Evolutionary conservation across 2,888 invertebrate species (phyloP), one percentile per base, ranked within the genome.

Genomic region (Macrosiphum euphorbiae): DNA sequence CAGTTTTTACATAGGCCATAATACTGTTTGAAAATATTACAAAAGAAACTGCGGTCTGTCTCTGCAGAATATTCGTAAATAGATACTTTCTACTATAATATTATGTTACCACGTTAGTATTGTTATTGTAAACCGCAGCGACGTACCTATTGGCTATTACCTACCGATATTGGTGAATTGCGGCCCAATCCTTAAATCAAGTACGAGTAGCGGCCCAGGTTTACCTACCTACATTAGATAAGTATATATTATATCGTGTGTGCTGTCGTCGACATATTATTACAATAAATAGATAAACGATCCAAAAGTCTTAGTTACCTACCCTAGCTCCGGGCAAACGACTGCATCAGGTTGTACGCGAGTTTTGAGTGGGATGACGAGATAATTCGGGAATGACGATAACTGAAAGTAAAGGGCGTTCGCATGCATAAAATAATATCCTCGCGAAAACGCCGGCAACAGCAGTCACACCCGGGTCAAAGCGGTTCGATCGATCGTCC

Each of bases 401-500:
- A 85, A 84, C 88, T 50, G 84, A 90, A 85, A 93, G 85, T 90
- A 90, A 85, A 94, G 93, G 90, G 93, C 93, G 93, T 94, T 90
- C 92, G 52, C 90, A 61, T 90, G 84, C 85, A 94, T 90, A 93
- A 93, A 93, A 94, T 90, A 90, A 90, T 90, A 94, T 86, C 86
- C 58, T 90, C 90, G 55, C n/a, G 84, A 92, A 88, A 92, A 92
- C 44, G 47, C 58, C 86, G 52, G 55, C 88, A 86, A 52, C 93
- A 61, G 90, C 90, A 90, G 93, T 94, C 93, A 58, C 93, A 90
- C 93, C 90, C 93, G 90, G 93, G 93, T 93, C 93, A 93, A 93
- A 93, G 90, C 93, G 58, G 90, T 93, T 90, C 93, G 85, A 93
- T 93, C 93, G 93, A 93, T 94, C 93, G 90, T 61, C 86, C 92